Evolutionary conservation across 2,888 invertebrate genomes (phyloP).

Genomic region (Eilema depressum): DNA sequence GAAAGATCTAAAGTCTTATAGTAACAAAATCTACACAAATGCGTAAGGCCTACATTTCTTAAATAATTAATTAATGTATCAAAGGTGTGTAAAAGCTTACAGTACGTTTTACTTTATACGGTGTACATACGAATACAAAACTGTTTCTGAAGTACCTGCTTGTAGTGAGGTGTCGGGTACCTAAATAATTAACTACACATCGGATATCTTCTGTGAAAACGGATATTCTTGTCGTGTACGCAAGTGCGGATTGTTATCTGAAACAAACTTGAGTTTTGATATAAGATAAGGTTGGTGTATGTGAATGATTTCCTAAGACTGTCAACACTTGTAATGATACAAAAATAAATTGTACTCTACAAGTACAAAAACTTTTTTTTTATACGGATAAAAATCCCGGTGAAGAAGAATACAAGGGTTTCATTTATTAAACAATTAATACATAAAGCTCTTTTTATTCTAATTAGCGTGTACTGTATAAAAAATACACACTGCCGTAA

Average conservation of each 20-base stretch:
- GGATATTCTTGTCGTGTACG: slow-evolving; percentile 13
- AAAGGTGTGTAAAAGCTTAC: slow-evolving; percentile 16
- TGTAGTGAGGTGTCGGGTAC: slow-evolving; percentile 26
- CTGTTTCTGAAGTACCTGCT: slow-evolving; percentile 29
- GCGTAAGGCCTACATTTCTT: not conserved
- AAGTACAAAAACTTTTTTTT: no score
- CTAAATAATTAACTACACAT: slow-evolving; percentile 22
- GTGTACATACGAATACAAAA: slow-evolving; percentile 11
- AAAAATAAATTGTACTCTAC: no score
- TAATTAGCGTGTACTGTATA: no score
- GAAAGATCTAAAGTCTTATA: not conserved
- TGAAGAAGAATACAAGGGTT: no score
- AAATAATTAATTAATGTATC: slow-evolving; percentile 16
- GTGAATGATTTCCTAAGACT: not conserved
- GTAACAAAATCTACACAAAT: not conserved
- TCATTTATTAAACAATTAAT: not conserved
- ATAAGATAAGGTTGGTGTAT: not conserved
- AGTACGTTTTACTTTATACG: slow-evolving; percentile 38
- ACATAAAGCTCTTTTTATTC: not conserved
- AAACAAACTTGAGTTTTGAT: not conserved
- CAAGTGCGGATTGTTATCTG: not conserved
- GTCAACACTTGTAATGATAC: no score
- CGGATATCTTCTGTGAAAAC: slow-evolving; percentile 21
- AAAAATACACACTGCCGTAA: not conserved
- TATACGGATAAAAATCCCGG: no score